These are phyloP conservation scores for Didymodactylos carnosus DNA, from an alignment of 2,888 invertebrate genomes.

Conservation along the genomic window DNA sequence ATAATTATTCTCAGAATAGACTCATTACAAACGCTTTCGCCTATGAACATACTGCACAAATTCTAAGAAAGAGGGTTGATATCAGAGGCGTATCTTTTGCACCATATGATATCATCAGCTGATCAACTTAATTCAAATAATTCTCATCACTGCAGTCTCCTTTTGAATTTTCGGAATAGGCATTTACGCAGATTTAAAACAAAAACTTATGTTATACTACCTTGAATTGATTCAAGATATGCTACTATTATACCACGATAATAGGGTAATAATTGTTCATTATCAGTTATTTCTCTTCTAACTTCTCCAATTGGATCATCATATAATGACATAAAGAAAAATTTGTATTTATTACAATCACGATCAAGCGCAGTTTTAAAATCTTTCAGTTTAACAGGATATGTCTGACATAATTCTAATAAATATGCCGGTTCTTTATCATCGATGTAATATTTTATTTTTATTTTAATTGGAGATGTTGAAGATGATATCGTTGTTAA, in stretches of 20 bases:
- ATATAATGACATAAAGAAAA: conserved; percentile 98
- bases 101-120: no score
- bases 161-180: no score
- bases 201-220: background rate
- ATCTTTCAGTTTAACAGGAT: conserved; percentile 63
- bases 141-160: no score
- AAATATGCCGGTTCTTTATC: conserved; percentile 97
- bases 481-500: conserved; percentile 40
- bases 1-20: no score
- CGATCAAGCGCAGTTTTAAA: conserved; percentile 87
- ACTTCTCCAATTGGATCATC: conserved; percentile 99
- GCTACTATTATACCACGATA: conserved; percentile 33
- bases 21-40: no score
- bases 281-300: conserved; percentile 92
- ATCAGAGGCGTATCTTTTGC: no score
- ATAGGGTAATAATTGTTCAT: conserved; percentile 77
- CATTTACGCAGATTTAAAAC: no score
- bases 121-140: no score
- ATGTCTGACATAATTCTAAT: conserved; percentile 53
- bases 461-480: conserved; percentile 50
- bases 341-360: conserved; percentile 52
- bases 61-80: no score
- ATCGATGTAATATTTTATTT: conserved; percentile 97
- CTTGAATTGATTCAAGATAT: background rate
- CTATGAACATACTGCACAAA: no score